Evolutionary conservation across 1,140 invertebrate genomes (phyloP).

Genomic region (Nixonia krombeini): DNA sequence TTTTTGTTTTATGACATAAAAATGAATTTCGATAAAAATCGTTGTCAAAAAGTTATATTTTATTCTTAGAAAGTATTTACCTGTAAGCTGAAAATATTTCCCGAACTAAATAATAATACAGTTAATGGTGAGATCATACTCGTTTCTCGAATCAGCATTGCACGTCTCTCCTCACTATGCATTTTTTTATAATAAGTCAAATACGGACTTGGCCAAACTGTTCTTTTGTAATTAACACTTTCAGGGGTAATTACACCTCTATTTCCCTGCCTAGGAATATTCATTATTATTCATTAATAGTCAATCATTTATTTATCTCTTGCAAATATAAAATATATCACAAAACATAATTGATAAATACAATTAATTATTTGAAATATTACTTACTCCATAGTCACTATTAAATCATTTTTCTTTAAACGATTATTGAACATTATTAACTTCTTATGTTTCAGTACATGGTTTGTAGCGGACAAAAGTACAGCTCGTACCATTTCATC

Average conservation of each 20-base stretch:
- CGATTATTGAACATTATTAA: slow-evolving; percentile 69
- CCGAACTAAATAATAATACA: slow-evolving; percentile 70
- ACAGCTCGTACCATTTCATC: slow-evolving; percentile 71
- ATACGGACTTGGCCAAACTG: slow-evolving; percentile 58
- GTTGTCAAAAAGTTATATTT: slow-evolving; percentile 4
- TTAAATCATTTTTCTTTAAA: slow-evolving; percentile 57
- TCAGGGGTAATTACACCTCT: slow-evolving; percentile 70
- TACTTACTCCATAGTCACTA: slow-evolving; percentile 69
- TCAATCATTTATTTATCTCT: too few species aligned
- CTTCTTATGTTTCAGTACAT: slow-evolving; percentile 66
- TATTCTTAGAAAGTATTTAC: slow-evolving; percentile 54
- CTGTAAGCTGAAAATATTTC: slow-evolving; percentile 25
- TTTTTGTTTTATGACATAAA: too few species aligned
- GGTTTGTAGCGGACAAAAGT: slow-evolving; percentile 71
- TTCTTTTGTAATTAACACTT: slow-evolving; percentile 73
- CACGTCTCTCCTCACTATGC: slow-evolving; percentile 66
- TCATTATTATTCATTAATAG: slow-evolving; percentile 2
- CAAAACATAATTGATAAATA: too few species aligned
- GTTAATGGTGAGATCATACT: slow-evolving; percentile 72
- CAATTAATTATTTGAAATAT: too few species aligned
- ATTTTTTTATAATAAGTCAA: slow-evolving; percentile 67
- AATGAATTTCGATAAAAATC: too few species aligned
- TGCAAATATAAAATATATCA: too few species aligned
- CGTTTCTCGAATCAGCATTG: slow-evolving; percentile 69
- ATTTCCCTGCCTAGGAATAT: slow-evolving; percentile 62